A percentile compares a stretch with the other conserved stretches of the same genome.
phyloP scores from a whole-genome alignment of 1,140 invertebrate species.

The Paraescarpia echinospica region DNA sequence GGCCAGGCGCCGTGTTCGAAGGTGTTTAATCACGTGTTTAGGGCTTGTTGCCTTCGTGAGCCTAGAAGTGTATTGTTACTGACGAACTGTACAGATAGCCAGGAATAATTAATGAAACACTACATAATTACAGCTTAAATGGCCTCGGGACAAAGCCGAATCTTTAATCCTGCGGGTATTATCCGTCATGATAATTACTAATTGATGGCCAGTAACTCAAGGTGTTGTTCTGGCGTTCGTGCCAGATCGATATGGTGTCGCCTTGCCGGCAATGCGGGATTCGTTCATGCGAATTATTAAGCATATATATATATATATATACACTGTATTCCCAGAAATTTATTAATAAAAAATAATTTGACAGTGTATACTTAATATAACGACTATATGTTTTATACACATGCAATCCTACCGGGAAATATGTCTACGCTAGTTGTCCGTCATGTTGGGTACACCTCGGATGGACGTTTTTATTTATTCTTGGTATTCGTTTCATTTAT shows the following conservation, averaged over 20 bases:
- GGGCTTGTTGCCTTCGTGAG: too few species aligned
- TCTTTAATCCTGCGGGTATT: not conserved
- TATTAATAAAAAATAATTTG: not conserved
- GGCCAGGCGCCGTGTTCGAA: not conserved
- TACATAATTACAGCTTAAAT: not conserved
- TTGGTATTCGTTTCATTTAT: too few species aligned
- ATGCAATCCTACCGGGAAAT: not conserved
- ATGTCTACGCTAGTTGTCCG: not conserved
- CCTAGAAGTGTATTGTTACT: not conserved
- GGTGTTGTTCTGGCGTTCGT: not conserved
- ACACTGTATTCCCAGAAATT: not conserved
- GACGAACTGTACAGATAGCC: not conserved
- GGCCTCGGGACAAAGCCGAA: not conserved
- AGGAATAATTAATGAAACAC: constrained; percentile 1
- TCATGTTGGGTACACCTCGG: too few species aligned
- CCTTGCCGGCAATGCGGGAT: not conserved
- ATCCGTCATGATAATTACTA: not conserved
- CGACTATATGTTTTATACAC: not conserved
- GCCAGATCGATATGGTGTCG: not conserved
- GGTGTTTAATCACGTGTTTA: too few species aligned
- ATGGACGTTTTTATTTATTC: too few species aligned
- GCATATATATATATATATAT: not conserved
- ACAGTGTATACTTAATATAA: not conserved
- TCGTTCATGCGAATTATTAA: not conserved
- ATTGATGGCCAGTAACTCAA: not conserved